Base-by-base conservation (phyloP, 2,113 vertebrate species). In the Peromyscus maniculatus region DNA sequence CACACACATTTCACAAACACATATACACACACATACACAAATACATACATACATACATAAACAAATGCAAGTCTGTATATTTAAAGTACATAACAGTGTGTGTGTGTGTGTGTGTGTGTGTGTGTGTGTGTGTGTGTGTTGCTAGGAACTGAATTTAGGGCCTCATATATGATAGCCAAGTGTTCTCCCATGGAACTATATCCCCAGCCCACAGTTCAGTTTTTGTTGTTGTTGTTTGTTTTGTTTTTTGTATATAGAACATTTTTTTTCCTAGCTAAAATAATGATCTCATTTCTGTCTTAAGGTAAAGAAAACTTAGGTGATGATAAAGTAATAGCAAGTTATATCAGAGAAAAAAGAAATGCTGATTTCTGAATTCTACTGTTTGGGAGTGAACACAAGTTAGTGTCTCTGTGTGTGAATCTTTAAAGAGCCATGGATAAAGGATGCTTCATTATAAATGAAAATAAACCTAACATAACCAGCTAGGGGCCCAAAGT, bases 241-340 rank as follows among this genome's bases (percentile, higher is more conserved):
- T 52, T 52, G 6, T 22, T 43, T 77, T 77, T 77, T 46, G 6
- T 79, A 33, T 21, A 83, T 52, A n/a, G 84, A 97, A 89, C 62
- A 16, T 9, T 28, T 67, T 49, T 72, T 72, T 74, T 94, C 67
- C 67, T 75, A 91, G 22, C 78, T 97, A 43, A 90, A 96, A 79
- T 5, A 96, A 67, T 59, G 62, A 94, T 79, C 57, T 59, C 72
- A 72, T 33, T 97, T 97, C 88, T 92, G 52, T 89, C 82, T 95
- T 22, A 88, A 49, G 10, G 12, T 46, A 95, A 98, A 97, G 64
- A 75, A 97, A 98, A 97, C 84, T 7, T 64, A 46, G 66, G 24
- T 69, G 71, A 97, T 74, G 43, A 95, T 0, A 95, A 66, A 91
- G 12, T 43, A 62, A 97, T n/a, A 97, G 88, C n/a, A 93, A 93